Base-by-base conservation (phyloP, 2,113 vertebrate genomes). In the Herpetotheres cachinnans region DNA sequence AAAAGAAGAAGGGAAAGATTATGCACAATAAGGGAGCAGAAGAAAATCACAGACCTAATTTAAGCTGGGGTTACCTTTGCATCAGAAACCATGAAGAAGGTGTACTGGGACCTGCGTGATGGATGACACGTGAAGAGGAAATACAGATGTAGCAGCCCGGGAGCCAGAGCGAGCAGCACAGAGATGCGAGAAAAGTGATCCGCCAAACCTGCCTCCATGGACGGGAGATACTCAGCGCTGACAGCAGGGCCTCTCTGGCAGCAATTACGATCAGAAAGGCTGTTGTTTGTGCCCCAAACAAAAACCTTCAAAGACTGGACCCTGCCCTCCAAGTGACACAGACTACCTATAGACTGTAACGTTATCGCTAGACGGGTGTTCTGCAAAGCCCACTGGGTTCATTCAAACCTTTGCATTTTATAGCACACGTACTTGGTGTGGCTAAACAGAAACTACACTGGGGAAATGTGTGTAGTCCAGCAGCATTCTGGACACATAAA, bases 401-500 rank as follows among this genome's bases (percentile, higher is more conserved):
- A 26, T 32, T 74, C 55, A 20, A 26, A 14, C 29, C 50, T 19
- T 20, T 2, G 9, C 8, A 12, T 10, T 65, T 44, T 4, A 16
- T 30, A 77, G 93, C 49, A 36, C 47, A 5, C n/a, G 15, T 6
- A 20, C 87, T 63, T 77, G 82, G 79, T 79, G 86, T 27, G 74
- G 86, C 86, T 88, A 74, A 95, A 90, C 49, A 66, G 86, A 66
- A 93, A 79, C 78, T 63, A 8, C 56, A 36, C 29, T 4, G 1
- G 26, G 92, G 55, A 94, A n/a, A 47, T 27, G 89, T 11, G n/a
- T 49, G 47, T 9, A 38, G 71, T 46, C 77, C 91, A 56, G 72
- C 69, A 58, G 89, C 81, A 61, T 79, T 96, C 92, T 83, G 82
- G 81, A 94, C 91, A 97, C 91, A 93, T 54, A 81, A 94, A 94